These are phyloP conservation scores for Zosterops lateralis DNA, from an alignment of 2,113 vertebrate genomes.

Conservation along the genomic window DNA sequence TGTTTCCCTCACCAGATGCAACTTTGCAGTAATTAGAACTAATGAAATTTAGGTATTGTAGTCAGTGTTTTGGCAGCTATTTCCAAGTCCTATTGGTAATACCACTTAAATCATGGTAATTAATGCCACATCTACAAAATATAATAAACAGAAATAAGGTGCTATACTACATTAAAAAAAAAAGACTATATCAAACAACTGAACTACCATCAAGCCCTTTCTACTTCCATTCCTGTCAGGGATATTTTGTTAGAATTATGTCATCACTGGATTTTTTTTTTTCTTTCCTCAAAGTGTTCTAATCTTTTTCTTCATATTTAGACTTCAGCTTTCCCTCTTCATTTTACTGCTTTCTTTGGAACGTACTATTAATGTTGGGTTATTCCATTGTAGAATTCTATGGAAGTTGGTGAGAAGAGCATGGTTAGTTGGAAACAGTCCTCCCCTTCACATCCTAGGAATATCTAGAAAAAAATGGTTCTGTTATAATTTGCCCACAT, in stretches of 20 bases:
- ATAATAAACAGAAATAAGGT: conserved; percentile 32
- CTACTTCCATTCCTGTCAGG: conserved; percentile 17
- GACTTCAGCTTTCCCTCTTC: background rate
- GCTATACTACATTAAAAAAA: background rate
- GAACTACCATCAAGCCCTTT: background rate
- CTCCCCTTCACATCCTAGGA: background rate
- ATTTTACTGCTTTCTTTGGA: conserved; percentile 44
- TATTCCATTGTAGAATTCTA: background rate
- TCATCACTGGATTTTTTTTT: background rate
- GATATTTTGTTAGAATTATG: conserved; percentile 36
- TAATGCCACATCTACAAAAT: conserved; percentile 34
- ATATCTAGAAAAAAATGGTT: background rate
- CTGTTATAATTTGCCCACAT: background rate
- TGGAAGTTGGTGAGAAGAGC: background rate
- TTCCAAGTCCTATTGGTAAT: conserved; percentile 56
- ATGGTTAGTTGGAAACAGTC: background rate
- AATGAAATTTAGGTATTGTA: conserved; percentile 59
- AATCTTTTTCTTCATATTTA: background rate
- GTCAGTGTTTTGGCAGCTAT: conserved; percentile 61
- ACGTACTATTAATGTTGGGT: background rate
- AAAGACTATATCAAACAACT: background rate
- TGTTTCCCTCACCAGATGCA: conserved; percentile 66
- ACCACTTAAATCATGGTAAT: conserved; percentile 56
- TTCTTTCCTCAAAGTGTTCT: background rate
- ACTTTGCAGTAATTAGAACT: conserved; percentile 66